Percentiles rank a stretch among this genome's conserved stretches.
phyloP scores from a whole-genome alignment of 2,113 vertebrate genomes.

The Gymnarchus niloticus region DNA sequence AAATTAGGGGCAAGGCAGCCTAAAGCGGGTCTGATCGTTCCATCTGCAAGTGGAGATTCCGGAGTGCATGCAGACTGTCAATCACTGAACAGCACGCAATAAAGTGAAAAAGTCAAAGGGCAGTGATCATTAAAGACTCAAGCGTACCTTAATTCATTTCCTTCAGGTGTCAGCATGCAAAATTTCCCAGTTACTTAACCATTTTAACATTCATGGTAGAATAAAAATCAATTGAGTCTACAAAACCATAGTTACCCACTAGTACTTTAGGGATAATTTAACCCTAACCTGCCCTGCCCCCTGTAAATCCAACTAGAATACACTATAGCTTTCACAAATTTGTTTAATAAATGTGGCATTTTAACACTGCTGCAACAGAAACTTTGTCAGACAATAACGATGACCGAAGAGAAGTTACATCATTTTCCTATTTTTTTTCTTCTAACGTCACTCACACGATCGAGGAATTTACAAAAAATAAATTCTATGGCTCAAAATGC shows the following conservation, averaged over 20 bases:
- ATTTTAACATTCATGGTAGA: neutral
- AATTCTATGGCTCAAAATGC: too few species aligned
- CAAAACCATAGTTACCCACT: neutral
- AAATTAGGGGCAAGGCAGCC: neutral
- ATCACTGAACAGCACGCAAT: neutral
- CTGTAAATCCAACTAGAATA: neutral
- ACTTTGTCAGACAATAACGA: neutral
- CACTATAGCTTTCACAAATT: fast-evolving
- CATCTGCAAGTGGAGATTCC: neutral
- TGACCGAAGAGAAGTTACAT: neutral
- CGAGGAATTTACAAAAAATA: too few species aligned
- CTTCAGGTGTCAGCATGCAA: neutral
- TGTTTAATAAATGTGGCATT: neutral
- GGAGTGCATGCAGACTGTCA: neutral
- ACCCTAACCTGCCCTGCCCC: neutral
- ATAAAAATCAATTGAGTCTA: neutral
- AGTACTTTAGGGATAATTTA: neutral
- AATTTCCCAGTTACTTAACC: neutral
- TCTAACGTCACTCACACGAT: too few species aligned
- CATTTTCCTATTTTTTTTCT: too few species aligned
- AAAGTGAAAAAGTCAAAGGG: too few species aligned
- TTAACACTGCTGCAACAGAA: neutral
- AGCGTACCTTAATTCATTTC: neutral
- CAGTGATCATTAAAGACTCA: neutral
- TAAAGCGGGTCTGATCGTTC: neutral